Percentiles rank a stretch among this genome's conserved stretches.
These are phyloP conservation scores for Sclerurus mexicanus DNA, from an alignment of 2,113 vertebrate genomes.

Conservation along the genomic window DNA sequence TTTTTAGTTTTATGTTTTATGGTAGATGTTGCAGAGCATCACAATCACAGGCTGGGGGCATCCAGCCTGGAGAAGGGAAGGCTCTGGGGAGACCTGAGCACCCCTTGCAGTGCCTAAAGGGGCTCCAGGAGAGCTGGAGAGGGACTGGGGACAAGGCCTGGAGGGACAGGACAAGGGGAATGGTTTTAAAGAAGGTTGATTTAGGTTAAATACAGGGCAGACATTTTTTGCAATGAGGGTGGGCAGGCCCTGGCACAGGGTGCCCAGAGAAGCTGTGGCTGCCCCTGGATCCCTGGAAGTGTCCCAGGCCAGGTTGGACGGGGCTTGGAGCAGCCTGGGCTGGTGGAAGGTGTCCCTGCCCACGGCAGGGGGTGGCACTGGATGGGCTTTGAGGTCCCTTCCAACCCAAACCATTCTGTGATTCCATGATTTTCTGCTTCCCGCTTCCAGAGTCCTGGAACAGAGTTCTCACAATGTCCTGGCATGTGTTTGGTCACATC, in stretches of 20 bases:
- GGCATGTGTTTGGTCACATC: neutral
- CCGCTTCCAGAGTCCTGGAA: neutral
- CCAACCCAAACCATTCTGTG: neutral
- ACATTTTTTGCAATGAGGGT: neutral
- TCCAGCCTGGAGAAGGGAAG: neutral
- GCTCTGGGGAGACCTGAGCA: neutral
- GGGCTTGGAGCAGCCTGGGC: neutral
- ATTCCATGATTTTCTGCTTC: neutral
- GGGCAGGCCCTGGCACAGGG: neutral
- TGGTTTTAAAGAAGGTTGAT: neutral
- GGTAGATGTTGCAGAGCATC: neutral
- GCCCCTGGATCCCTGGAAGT: neutral
- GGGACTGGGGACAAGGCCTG: fast-evolving
- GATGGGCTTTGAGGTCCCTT: neutral
- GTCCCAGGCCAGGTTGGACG: neutral
- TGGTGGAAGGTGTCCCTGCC: neutral
- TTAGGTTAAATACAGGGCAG: neutral
- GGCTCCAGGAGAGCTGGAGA: neutral
- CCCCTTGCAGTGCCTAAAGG: neutral
- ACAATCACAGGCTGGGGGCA: neutral
- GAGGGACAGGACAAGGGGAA: neutral
- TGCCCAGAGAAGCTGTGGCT: neutral
- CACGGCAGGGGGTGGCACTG: neutral
- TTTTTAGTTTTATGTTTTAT: neutral
- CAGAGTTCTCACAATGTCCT: neutral